Evolutionary conservation across 1,140 invertebrate genomes (phyloP), one percentile per base, ranked within the genome.

Genomic region (Euura lappo): DNA sequence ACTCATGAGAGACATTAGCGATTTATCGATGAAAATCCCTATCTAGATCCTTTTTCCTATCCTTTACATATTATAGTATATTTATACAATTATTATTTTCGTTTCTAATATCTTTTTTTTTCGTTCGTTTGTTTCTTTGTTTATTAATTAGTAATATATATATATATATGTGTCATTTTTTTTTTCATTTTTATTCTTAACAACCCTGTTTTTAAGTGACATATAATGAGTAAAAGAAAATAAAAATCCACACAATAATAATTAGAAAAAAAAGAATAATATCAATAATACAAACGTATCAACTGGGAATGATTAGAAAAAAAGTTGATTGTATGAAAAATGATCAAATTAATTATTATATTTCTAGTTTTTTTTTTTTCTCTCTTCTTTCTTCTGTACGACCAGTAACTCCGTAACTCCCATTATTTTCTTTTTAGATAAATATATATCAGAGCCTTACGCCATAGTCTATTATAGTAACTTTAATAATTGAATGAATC

Each of bases 281-380:
- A 60, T 11, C 51, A 60, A 60, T 11, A 4, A 60, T 60, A 60
- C 51, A n/a, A 60, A 28, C 51, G 51, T 79, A 82, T 79, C 68
- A 76, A 80, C 79, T 78, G 65, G 83, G 79, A 84, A 86, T 81
- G 83, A 82, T 84, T 78, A 74, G 51, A 80, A 79, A 75, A 67
- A 70, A 42, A 5, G 64, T 75, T 76, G 46, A 28, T 70, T 65
- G 75, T 71, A 44, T 64, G 44, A 51, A 74, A 74, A 78, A 71
- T 69, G 71, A 75, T 6, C 71, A 74, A 65, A 65, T 42, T 44
- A 66, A 47, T 71, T 45, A 28, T 71, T 51, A 28, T 28, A 28
- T 28, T 28, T 28, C 28, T 28, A 28, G 28, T 28, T 28, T 28
- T 28, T 71, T 65, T 45, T 51, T 45, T 45, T 68, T 68, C 69